Conservation (phyloP, 2,797 vertebrate genomes). For the Pseudochirops corinnae region DNA sequence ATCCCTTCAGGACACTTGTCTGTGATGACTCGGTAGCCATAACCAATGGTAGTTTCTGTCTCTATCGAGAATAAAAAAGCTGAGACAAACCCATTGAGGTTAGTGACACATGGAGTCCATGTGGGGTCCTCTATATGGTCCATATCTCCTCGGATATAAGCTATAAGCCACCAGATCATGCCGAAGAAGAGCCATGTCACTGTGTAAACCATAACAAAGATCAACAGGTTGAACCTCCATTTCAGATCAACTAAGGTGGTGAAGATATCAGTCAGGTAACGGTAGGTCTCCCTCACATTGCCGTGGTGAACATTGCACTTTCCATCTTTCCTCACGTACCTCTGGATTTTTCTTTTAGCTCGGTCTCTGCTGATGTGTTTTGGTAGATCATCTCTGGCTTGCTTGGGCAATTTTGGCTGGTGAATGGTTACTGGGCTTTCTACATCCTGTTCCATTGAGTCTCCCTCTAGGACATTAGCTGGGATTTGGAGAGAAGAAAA, state of each 20-base stretch:
- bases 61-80: conserved; percentile 99
- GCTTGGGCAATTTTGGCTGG: conserved; percentile 94
- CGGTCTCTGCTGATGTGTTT: conserved; percentile 90
- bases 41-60: conserved; percentile 99
- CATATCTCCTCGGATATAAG: conserved; percentile 96
- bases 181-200: conserved; percentile 99
- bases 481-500: conserved; percentile 80
- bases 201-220: conserved; percentile 98
- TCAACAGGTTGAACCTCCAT: conserved; percentile 98
- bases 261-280: conserved; percentile 98
- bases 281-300: conserved; percentile 96
- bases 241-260: conserved; percentile 98
- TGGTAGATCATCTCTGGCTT: conserved; percentile 91
- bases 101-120: conserved; percentile 98
- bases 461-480: conserved; percentile 90
- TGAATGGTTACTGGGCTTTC: conserved; percentile 94
- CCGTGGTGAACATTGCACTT: conserved; percentile 99
- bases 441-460: conserved; percentile 98
- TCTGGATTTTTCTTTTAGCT: conserved; percentile 92
- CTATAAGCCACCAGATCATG: conserved; percentile 99
- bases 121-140: conserved; percentile 93
- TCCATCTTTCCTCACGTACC: conserved; percentile 97
- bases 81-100: conserved; percentile 97
- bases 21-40: conserved; percentile 98
- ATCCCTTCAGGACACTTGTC: conserved; percentile 99